These are phyloP conservation scores for Potamarius usumacintae DNA, from an alignment of 2,113 vertebrate genomes.

Conservation along the genomic window DNA sequence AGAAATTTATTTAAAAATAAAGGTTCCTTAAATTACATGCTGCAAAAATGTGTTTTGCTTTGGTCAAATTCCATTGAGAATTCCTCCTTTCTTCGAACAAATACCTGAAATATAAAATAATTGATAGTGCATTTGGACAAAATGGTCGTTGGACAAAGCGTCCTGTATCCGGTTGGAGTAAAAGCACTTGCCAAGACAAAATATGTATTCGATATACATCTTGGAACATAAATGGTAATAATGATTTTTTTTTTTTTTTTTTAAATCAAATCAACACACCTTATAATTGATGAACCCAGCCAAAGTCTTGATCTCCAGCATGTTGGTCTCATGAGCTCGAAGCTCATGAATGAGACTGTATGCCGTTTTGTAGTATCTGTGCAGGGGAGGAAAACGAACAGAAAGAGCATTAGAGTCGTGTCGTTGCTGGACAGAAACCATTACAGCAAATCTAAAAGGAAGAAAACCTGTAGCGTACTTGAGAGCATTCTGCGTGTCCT, in stretches of 20 bases:
- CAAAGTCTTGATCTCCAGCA: constrained; percentile 97
- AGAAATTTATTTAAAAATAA: too few species aligned
- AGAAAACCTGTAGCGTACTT: constrained; percentile 85
- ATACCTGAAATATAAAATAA: too few species aligned
- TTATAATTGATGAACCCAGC: constrained; percentile 99
- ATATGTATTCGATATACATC: not conserved
- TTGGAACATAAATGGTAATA: not conserved
- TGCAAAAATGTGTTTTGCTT: too few species aligned
- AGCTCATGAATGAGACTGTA: constrained; percentile 95
- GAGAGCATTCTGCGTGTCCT: constrained; percentile 95
- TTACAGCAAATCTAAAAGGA: not conserved
- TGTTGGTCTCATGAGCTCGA: constrained; percentile 94
- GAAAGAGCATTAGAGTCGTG: too few species aligned
- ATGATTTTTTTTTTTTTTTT: not conserved
- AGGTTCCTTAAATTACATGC: too few species aligned
- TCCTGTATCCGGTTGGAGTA: too few species aligned
- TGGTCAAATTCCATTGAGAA: too few species aligned
- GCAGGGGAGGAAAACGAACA: not conserved
- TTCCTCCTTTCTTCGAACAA: too few species aligned
- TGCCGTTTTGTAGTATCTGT: constrained; percentile 91
- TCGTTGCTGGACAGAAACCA: not conserved
- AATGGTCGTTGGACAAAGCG: too few species aligned
- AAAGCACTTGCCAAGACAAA: too few species aligned
- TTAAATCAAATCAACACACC: constrained; percentile 66
- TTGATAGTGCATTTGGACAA: too few species aligned